Percentiles rank a stretch among this genome's conserved stretches.
phyloP scores from a whole-genome alignment of 2,113 vertebrate genomes.

The Oreochromis tanganicae region DNA sequence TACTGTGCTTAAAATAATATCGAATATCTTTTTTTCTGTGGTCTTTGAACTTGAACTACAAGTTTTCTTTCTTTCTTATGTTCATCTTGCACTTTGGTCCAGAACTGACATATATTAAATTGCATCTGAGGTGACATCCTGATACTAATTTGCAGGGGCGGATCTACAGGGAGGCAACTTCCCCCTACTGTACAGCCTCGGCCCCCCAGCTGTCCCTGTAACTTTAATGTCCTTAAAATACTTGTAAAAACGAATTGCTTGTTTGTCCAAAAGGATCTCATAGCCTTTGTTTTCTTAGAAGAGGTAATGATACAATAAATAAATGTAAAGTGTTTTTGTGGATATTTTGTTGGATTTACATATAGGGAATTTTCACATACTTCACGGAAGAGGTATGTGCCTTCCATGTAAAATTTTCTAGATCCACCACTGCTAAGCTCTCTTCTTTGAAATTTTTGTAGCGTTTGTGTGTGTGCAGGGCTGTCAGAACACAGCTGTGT shows the following conservation, averaged over 20 bases:
- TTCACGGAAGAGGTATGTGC: fast-evolving
- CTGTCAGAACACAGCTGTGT: neutral
- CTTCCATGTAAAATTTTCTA: neutral
- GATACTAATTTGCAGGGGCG: neutral
- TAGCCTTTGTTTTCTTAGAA: neutral
- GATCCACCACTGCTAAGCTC: neutral
- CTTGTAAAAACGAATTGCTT: neutral
- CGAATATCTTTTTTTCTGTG: neutral
- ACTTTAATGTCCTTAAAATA: neutral
- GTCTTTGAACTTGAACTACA: neutral
- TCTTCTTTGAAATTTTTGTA: neutral
- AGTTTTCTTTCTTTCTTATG: neutral
- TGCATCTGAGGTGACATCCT: neutral
- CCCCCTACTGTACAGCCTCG: neutral
- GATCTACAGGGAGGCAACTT: neutral
- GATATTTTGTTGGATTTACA: neutral
- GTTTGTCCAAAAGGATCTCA: neutral
- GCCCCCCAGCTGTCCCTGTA: neutral
- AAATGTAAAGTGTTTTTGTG: fast-evolving
- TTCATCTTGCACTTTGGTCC: neutral
- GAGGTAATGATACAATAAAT: neutral
- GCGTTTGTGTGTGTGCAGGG: neutral
- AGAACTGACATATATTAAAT: neutral
- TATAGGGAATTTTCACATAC: neutral
- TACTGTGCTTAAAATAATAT: neutral